Evolutionary conservation across 2,113 vertebrate species (phyloP).

Genomic region (Globicephala melas): DNA sequence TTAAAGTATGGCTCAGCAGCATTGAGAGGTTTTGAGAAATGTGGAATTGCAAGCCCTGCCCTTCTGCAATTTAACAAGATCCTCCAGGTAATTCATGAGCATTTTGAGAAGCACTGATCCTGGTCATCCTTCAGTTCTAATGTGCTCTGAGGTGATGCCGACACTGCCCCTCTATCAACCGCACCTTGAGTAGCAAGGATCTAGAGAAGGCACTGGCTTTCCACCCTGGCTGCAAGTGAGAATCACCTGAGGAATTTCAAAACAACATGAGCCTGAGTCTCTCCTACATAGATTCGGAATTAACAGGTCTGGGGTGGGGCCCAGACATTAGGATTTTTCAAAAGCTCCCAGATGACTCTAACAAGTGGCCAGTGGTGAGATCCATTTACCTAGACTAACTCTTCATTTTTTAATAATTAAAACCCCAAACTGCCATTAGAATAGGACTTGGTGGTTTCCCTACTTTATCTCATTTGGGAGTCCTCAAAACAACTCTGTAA

Average conservation of each 20-base stretch:
- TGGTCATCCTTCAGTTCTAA: not conserved
- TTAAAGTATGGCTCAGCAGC: not conserved
- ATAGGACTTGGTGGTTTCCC: not conserved
- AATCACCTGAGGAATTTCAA: not conserved
- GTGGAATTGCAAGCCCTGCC: not conserved
- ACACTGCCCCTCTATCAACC: not conserved
- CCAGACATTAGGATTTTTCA: not conserved
- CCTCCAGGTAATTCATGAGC: not conserved
- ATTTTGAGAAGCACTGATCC: not conserved
- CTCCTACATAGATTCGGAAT: not conserved
- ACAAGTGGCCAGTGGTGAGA: not conserved
- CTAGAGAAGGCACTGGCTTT: not conserved
- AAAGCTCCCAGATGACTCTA: not conserved
- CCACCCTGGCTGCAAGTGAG: not conserved
- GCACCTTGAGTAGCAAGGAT: not conserved
- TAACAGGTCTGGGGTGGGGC: not conserved
- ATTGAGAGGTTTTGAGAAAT: not conserved
- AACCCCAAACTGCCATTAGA: not conserved
- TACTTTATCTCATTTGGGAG: not conserved
- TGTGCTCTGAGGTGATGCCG: not conserved
- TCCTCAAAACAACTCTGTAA: not conserved
- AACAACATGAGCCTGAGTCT: not conserved
- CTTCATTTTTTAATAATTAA: not conserved
- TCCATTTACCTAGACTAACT: not conserved
- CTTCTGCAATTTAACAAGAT: not conserved